Evolutionary conservation across 2,797 vertebrate species (phyloP).

Genomic region (Glyptemys insculpta): DNA sequence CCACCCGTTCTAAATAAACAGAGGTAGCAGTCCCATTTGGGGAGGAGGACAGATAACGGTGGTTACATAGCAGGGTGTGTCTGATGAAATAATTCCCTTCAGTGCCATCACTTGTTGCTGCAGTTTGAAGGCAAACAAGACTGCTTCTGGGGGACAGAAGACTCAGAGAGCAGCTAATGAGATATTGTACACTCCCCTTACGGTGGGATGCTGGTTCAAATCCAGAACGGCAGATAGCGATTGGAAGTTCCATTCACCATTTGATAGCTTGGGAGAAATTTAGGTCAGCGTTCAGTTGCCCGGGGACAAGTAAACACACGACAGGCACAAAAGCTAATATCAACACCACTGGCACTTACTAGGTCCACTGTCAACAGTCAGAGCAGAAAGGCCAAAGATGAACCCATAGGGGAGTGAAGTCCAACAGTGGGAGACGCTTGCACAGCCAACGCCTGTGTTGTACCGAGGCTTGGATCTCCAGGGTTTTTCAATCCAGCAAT

Average conservation of each 20-base stretch:
- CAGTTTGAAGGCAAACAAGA: not conserved
- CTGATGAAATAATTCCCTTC: not conserved
- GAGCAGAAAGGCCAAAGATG: not conserved
- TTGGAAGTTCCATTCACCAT: not conserved
- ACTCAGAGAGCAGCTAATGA: not conserved
- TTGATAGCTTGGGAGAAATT: not conserved
- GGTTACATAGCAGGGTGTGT: not conserved
- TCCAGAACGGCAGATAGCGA: not conserved
- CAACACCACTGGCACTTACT: not conserved
- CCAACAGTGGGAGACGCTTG: not conserved
- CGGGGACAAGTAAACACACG: not conserved
- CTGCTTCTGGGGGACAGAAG: not conserved
- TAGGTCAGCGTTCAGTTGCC: not conserved
- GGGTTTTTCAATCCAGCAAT: not conserved
- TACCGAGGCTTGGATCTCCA: not conserved
- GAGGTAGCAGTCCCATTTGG: not conserved
- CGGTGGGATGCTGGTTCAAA: not conserved
- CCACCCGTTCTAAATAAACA: not conserved
- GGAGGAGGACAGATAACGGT: not conserved
- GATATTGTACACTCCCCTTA: not conserved
- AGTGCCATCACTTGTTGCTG: not conserved
- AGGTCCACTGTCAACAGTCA: not conserved
- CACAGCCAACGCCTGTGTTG: fast-evolving
- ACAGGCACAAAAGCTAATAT: not conserved
- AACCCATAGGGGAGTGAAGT: not conserved